Evolutionary conservation across 2,113 vertebrate genomes (phyloP).

Genomic region (Eidolon helvum): DNA sequence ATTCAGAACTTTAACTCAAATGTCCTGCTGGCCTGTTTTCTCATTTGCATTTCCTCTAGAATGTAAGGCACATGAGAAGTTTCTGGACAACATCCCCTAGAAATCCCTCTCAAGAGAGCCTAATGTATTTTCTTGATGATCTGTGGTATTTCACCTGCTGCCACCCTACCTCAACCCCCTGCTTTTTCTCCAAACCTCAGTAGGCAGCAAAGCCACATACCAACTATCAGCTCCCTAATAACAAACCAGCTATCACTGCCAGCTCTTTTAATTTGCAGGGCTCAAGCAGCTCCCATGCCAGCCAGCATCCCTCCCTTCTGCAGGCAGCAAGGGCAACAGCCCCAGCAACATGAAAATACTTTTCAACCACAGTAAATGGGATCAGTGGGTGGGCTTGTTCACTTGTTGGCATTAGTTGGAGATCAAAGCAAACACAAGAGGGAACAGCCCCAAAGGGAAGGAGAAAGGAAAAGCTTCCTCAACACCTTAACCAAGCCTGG

Average conservation of each 20-base stretch:
- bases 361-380: background rate
- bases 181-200: background rate
- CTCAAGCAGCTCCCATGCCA: background rate
- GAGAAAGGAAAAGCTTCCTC: background rate
- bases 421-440: constrained; percentile 65
- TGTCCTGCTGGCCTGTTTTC: background rate
- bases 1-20: background rate
- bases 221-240: background rate
- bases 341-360: background rate
- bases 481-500: background rate
- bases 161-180: background rate
- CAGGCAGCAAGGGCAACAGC: background rate
- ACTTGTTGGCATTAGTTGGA: background rate
- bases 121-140: background rate
- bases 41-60: background rate
- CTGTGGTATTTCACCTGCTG: background rate
- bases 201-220: background rate
- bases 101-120: background rate
- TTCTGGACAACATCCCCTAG: background rate
- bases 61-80: background rate
- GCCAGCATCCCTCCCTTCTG: background rate
- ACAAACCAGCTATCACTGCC: background rate
- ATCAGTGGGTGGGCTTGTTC: background rate
- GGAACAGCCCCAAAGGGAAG: background rate
- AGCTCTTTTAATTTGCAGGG: background rate